Evolutionary conservation across 2,888 invertebrate genomes (phyloP).

Genomic region (Drosophila nigricruria): DNA sequence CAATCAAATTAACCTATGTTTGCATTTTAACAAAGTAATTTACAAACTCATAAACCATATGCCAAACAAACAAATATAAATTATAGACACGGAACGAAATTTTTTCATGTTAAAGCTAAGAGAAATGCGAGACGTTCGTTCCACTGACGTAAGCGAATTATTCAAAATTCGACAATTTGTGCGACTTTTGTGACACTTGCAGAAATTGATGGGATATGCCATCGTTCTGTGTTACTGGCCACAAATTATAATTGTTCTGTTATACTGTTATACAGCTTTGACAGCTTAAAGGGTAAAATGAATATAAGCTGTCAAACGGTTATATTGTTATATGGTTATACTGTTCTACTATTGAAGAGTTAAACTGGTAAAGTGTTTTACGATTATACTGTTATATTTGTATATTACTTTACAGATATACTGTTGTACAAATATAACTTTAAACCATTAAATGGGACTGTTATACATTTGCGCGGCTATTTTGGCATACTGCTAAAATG

Average conservation of each 20-base stretch:
- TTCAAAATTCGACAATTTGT: conserved; percentile 18
- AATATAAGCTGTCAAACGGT: not conserved
- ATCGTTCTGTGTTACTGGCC: not conserved
- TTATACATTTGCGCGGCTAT: too few relatives aligned
- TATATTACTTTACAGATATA: not conserved
- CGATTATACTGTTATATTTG: not conserved
- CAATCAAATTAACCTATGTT: not conserved
- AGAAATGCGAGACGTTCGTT: conserved; percentile 12
- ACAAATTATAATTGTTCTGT: not conserved
- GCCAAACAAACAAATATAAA: not conserved
- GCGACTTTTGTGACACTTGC: conserved; percentile 1
- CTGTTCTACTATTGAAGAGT: too few relatives aligned
- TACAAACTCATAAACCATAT: conserved; percentile 10
- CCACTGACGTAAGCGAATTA: conserved; percentile 50
- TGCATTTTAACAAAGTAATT: conserved; percentile 32
- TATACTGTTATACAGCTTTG: not conserved
- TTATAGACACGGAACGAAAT: not conserved
- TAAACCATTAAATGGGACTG: not conserved
- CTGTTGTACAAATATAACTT: not conserved
- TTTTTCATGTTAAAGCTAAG: conserved; percentile 4
- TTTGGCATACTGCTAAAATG: not conserved
- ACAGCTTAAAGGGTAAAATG: not conserved
- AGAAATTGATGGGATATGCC: not conserved
- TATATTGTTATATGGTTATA: not conserved
- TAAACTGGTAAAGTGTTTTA: too few relatives aligned